Evolutionary conservation across 2,888 invertebrate genomes (phyloP).

Genomic region (Adineta ricciae): DNA sequence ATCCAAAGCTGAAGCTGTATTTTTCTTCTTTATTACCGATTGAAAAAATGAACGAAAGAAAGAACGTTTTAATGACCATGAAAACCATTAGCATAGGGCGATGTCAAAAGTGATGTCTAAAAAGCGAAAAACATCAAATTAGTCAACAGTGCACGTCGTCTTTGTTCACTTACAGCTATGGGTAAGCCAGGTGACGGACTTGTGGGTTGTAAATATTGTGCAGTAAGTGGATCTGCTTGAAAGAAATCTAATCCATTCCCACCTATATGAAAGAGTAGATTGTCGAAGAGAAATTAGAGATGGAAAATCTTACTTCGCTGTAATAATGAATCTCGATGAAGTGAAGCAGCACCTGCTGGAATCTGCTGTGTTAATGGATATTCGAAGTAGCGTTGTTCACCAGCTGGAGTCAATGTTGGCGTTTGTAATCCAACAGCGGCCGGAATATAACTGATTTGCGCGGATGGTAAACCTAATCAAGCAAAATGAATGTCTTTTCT

Average conservation of each 20-base stretch:
- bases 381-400: constrained; percentile 21
- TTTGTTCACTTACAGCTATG: neutral
- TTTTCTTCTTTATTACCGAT: neutral
- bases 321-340: neutral
- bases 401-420: neutral
- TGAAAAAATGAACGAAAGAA: neutral
- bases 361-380: constrained; percentile 19
- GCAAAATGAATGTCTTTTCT: neutral
- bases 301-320: neutral
- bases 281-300: too few relatives aligned
- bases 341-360: neutral
- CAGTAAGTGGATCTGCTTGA: neutral
- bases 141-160: neutral
- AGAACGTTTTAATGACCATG: constrained; percentile 8
- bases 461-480: neutral
- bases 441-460: constrained; percentile 19
- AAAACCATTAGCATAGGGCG: constrained; percentile 1
- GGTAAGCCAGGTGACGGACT: neutral
- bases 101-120: constrained; percentile 9
- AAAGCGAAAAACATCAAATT: neutral
- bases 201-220: neutral
- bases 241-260: neutral
- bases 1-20: neutral
- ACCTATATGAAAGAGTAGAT: neutral
- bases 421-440: constrained; percentile 6